A percentile compares a stretch with the other conserved stretches of the same genome.
Evolutionary conservation across 1,140 invertebrate species (phyloP).

Genomic region (Plodia interpunctella): DNA sequence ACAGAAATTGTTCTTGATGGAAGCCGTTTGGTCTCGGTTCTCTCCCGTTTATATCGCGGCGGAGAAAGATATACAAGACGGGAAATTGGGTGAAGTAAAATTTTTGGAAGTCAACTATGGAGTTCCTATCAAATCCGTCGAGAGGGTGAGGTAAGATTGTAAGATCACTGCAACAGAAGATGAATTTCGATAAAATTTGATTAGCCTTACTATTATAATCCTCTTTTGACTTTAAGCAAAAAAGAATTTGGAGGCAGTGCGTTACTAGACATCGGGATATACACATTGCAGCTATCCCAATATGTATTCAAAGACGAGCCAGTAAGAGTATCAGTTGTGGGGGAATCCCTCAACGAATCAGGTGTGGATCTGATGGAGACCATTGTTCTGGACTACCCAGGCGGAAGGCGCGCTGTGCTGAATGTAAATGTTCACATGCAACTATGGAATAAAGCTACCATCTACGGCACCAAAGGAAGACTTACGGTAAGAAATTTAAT

Average conservation of each 20-base stretch:
- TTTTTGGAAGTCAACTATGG: constrained; percentile 85
- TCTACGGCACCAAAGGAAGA: constrained; percentile 28
- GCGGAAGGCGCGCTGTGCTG: constrained; percentile 81
- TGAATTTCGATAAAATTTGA: no score
- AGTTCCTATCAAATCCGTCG: constrained; percentile 72
- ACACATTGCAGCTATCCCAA: constrained; percentile 86
- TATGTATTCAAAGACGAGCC: constrained; percentile 84
- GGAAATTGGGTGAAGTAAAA: constrained; percentile 84
- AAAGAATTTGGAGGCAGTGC: constrained; percentile 87
- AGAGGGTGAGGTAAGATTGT: constrained; percentile 82
- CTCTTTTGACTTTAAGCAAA: constrained; percentile 66
- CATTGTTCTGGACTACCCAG: constrained; percentile 80
- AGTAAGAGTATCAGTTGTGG: constrained; percentile 78
- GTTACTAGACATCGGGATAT: constrained; percentile 90
- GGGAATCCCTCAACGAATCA: constrained; percentile 80
- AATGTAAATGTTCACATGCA: constrained; percentile 72
- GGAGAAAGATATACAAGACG: constrained; percentile 78
- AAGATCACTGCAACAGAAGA: no score
- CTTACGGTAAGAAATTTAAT: constrained; percentile 41
- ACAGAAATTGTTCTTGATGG: constrained; percentile 88
- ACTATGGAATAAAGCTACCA: constrained; percentile 69
- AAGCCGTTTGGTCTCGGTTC: constrained; percentile 90
- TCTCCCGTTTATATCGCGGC: constrained; percentile 86
- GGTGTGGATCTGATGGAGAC: constrained; percentile 83
- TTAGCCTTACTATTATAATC: no score